Base-by-base conservation (phyloP, 1,140 invertebrate species). In the Hylaeus anthracinus region DNA sequence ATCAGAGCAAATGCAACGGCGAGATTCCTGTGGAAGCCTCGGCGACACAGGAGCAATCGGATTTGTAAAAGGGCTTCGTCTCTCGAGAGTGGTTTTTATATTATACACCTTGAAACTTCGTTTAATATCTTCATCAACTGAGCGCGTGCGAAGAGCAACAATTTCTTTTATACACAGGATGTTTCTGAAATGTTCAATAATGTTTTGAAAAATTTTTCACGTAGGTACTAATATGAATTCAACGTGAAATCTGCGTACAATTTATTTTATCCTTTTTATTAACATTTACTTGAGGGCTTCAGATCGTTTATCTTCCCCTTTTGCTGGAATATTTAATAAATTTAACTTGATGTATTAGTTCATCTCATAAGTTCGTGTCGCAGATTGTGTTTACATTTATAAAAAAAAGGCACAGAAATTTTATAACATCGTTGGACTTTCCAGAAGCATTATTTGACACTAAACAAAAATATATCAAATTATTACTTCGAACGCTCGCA, bases 1-100 rank as follows among this genome's bases (percentile, higher is more conserved):
- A 86, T 58, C 72, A 83, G 51, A 86, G 70, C 53, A 69, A 72
- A 70, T 71, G 84, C 39, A 86, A 67, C 51, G 78, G 67, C 43
- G 72, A 87, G 61, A 56, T 86, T 26, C n/a, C 76, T 8, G 12
- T 6, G 45, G 60, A 69, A 9, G 43, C 41, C 14, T 70, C 72
- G 26, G 53, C 48, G 45, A 66, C 60, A 14, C 41, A 78, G 56
- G 79, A 73, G 14, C n/a, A 37, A n/a, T 37, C 73, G 43, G 82
- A 72, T 45, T 80, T 79, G 70, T 86, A 86, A 74, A 79, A 63
- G 15, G 60, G 41, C 55, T 26, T 43, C 41, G 14, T 56, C 61
- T 81, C 41, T 65, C 26, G 60, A n/a, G 37, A 82, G 65, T 72
- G 67, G 61, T 85, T 78, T 81, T 81, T 81, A 75, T 81, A 81